These are phyloP conservation scores for Eriocheir sinensis DNA, from an alignment of 1,140 invertebrate genomes.

Conservation along the genomic window DNA sequence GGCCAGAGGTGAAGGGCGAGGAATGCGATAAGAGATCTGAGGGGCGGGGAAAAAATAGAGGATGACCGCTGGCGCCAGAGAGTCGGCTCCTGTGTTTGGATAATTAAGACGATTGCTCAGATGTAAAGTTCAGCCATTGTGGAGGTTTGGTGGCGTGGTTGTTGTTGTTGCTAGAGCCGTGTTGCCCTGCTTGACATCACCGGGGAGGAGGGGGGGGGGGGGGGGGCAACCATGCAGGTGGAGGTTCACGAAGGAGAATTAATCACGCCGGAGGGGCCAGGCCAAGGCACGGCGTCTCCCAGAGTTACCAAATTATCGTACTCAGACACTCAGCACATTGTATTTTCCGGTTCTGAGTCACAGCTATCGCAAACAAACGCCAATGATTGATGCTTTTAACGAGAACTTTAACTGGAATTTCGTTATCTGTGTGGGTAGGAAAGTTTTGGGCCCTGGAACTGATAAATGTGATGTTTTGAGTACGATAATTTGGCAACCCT, in stretches of 20 bases:
- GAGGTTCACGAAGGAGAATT: neutral
- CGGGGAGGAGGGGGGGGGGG: neutral
- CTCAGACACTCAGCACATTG: too few species aligned
- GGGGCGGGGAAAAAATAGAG: neutral
- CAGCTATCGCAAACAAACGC: too few species aligned
- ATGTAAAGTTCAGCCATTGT: neutral
- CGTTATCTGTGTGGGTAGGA: too few species aligned
- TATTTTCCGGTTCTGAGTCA: too few species aligned
- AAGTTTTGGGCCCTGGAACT: too few species aligned
- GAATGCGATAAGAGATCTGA: neutral
- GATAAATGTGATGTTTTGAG: too few species aligned
- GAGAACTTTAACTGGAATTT: too few species aligned
- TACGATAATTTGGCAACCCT: too few species aligned
- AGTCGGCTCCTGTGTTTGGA: neutral
- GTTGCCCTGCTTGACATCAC: neutral
- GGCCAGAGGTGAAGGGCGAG: neutral
- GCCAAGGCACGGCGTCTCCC: too few species aligned
- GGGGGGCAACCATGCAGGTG: neutral
- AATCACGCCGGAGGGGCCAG: neutral
- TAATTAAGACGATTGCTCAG: conserved; percentile 34
- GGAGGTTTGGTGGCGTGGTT: neutral
- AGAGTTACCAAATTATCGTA: too few species aligned
- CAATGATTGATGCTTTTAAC: too few species aligned
- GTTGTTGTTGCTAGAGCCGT: neutral
- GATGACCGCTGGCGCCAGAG: neutral